phyloP scores from a whole-genome alignment of 2,888 invertebrate genomes.

The Drosophila siamana region DNA sequence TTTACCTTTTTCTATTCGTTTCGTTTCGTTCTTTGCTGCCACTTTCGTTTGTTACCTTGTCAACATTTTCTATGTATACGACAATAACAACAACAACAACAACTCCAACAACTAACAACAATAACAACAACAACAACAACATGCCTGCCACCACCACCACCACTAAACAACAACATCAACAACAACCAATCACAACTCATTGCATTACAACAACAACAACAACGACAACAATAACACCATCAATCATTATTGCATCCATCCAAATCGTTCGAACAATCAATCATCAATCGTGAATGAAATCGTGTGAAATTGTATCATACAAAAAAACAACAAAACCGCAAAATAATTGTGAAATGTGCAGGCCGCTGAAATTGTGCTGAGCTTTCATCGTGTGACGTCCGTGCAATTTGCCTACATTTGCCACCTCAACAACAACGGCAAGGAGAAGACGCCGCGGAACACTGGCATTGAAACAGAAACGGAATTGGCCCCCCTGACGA shows the following conservation, averaged over 20 bases:
- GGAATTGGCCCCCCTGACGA: slow-evolving; percentile 7
- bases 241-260: slow-evolving; percentile 35
- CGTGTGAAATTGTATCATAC: slow-evolving; percentile 37
- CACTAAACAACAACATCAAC: slow-evolving; percentile 33
- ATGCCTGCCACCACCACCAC: slow-evolving; percentile 57
- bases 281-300: slow-evolving; percentile 43
- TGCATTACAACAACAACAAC: slow-evolving; percentile 38
- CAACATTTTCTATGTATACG: slow-evolving; percentile 57
- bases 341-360: slow-evolving; percentile 80
- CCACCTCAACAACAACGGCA: slow-evolving; percentile 53
- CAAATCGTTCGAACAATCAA: slow-evolving; percentile 12
- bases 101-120: slow-evolving; percentile 48
- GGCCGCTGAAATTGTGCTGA: slow-evolving; percentile 89
- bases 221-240: slow-evolving; percentile 32
- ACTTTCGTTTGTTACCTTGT: slow-evolving; percentile 64
- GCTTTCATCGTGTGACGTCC: slow-evolving; percentile 91
- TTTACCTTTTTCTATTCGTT: slow-evolving; percentile 63
- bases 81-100: slow-evolving; percentile 55
- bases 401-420: slow-evolving; percentile 86
- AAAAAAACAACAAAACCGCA: slow-evolving; percentile 17
- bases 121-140: slow-evolving; percentile 61
- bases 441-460: slow-evolving; percentile 31
- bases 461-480: slow-evolving; percentile 35
- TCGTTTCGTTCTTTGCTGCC: slow-evolving; percentile 60
- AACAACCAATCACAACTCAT: slow-evolving; percentile 45